These are phyloP conservation scores for Betta splendens DNA, from an alignment of 2,797 vertebrate species.

Conservation along the genomic window DNA sequence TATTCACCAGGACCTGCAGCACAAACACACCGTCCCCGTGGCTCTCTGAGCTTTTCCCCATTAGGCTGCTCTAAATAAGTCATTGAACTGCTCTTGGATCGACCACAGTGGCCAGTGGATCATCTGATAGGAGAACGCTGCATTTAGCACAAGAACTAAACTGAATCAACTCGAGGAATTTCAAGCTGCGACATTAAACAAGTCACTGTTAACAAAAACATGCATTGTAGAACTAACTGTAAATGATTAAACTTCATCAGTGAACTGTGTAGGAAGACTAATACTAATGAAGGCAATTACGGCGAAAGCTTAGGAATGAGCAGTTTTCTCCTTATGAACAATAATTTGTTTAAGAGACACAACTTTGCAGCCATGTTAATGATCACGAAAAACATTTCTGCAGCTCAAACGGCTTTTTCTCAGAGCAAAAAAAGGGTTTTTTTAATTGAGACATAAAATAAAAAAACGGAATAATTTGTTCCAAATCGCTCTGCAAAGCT, in stretches of 20 bases:
- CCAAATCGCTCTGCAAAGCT: conserved; percentile 9
- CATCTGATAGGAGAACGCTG: conserved; percentile 31
- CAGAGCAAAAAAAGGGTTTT: neutral
- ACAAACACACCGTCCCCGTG: conserved; percentile 62
- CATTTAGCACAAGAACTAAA: conserved; percentile 24
- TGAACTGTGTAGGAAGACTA: conserved; percentile 13
- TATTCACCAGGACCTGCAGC: conserved; percentile 48
- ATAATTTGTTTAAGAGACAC: conserved; percentile 13
- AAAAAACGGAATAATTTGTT: conserved; percentile 16
- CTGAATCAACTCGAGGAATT: conserved; percentile 45
- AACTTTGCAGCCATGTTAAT: conserved; percentile 13
- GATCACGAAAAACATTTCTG: conserved; percentile 1
- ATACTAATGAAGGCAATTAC: conserved; percentile 41
- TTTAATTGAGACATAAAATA: conserved; percentile 19
- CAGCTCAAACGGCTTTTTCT: conserved; percentile 1
- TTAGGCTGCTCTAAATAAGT: conserved; percentile 67
- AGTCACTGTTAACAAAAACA: conserved; percentile 26
- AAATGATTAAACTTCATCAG: conserved; percentile 44
- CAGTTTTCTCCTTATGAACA: conserved; percentile 13
- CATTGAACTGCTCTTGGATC: conserved; percentile 40
- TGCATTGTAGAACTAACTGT: conserved; percentile 27
- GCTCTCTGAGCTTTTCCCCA: conserved; percentile 47
- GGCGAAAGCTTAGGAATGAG: conserved; percentile 30
- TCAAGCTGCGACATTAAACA: conserved; percentile 18
- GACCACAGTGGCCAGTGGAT: conserved; percentile 19